Evolutionary conservation across 2,888 invertebrate species (phyloP), one percentile per base, ranked within the genome.

Genomic region (Drosophila mayaguana): DNA sequence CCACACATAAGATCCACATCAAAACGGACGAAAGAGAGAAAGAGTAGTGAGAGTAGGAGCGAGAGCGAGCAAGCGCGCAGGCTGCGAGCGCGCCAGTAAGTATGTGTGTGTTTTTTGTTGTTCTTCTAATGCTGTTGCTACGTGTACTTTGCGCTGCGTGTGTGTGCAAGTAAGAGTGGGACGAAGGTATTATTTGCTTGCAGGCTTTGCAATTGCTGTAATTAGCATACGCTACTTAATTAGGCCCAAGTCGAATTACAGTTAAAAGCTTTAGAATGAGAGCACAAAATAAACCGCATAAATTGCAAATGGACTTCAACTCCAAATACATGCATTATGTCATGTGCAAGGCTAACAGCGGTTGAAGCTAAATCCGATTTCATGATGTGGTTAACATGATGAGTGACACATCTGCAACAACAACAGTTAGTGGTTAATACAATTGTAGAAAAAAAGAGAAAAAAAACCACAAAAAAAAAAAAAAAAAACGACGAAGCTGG

Each of bases 41-140:
- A n/a, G 45, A 42, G 38, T 18, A 12, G 12, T 43, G 43, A 63
- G 32, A 43, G 40, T 18, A 40, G 25, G 12, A 54, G 54, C 0
- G 22, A 54, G 25, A n/a, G 5, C 7, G 5, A 36, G 59, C 14
- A 40, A 42, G 34, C 36, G 61, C 16, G 67, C 16, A 56, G 25
- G 62, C 40, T 40, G 78, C n/a, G 55, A 80, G 70, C 67, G 88
- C 88, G 83, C 83, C 83, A 72, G 56, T 74, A 83, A 88, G 88
- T 88, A 84, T 79, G 85, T 78, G 69, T 59, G 56, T 16, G 56
- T 72, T 73, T 68, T 75, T 46, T 55, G 11, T n/a, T 42, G 14
- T 22, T 22, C 45, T 45, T 50, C 50, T 18, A 8, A 6, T 38
- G 40, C 55, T 74, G 74, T 75, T 87, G 78, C 78, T 60, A 83